Evolutionary conservation across 2,888 invertebrate genomes (phyloP), one percentile per base, ranked within the genome.

Genomic region (Drosophila eohydei): DNA sequence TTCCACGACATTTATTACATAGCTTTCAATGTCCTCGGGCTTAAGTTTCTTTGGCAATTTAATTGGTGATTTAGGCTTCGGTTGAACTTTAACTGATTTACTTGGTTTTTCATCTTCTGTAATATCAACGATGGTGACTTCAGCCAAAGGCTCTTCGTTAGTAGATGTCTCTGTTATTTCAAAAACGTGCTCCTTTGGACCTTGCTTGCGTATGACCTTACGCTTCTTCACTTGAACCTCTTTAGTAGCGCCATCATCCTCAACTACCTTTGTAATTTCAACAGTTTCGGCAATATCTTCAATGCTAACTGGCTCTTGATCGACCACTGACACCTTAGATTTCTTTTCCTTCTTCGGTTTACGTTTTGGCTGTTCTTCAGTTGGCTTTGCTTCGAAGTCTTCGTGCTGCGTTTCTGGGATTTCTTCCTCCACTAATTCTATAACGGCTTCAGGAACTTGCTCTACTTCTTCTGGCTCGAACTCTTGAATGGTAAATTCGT

Each of bases 261-360:
- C 69, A 41, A 91, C 90, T 16, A 89, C 83, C 14, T 83, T 65
- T 40, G 84, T 73, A 4, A 84, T 76, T 68, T 86, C 74, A 0
- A 91, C 90, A 6, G 89, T 90, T 78, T 93, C 89, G 0, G 59
- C 75, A 8, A 84, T 62, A 26, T 83, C 79, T 69, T 83, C 59
- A 38, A 85, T 62, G 26, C 36, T 56, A n/a, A 84, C 59, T 50
- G 82, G 74, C n/a, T 69, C 61, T 14, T 69, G 43, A 3, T 93
- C 93, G 34, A 91, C 76, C 65, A 94, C 93, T 75, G 93, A 73
- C 64, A 94, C 93, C 80, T 93, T 94, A 8, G 94, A 77, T 68
- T 90, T 92, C 2, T 87, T 88, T 6, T 93, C 89, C 84, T 11
- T 91, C 59, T 76, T 83, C 26, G 75, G 91, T 36, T 76, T 91